Evolutionary conservation across 2,113 vertebrate species (phyloP).

Genomic region (Lynx canadensis): DNA sequence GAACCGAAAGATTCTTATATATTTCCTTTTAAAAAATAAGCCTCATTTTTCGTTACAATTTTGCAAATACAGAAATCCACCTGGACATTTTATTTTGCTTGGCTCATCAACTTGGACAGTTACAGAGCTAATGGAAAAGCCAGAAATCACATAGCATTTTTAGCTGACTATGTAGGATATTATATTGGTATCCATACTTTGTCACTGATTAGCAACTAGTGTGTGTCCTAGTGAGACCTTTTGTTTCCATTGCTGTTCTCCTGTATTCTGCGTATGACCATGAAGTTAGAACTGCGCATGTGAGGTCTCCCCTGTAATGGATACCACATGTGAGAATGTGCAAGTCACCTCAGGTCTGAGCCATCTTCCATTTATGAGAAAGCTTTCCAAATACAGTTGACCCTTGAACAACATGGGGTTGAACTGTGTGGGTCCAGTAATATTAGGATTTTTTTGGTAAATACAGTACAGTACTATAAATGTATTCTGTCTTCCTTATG

Average conservation of each 20-base stretch:
- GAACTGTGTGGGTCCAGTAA: background rate
- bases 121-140: background rate
- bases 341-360: background rate
- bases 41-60: background rate
- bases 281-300: background rate
- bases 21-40: background rate
- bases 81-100: constrained; percentile 10
- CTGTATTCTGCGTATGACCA: background rate
- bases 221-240: background rate
- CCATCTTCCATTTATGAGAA: background rate
- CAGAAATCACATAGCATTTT: background rate
- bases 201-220: background rate
- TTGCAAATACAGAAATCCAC: background rate
- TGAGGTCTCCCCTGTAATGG: background rate
- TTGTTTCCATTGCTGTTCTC: background rate
- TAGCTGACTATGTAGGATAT: background rate
- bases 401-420: background rate
- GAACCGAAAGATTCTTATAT: background rate
- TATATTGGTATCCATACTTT: background rate
- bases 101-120: background rate
- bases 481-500: background rate
- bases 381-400: background rate
- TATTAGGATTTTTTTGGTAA: background rate
- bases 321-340: fast-evolving
- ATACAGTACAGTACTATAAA: background rate